Evolutionary conservation across 2,888 invertebrate genomes (phyloP), one percentile per base, ranked within the genome.

Genomic region (Acrobasis consociella): DNA sequence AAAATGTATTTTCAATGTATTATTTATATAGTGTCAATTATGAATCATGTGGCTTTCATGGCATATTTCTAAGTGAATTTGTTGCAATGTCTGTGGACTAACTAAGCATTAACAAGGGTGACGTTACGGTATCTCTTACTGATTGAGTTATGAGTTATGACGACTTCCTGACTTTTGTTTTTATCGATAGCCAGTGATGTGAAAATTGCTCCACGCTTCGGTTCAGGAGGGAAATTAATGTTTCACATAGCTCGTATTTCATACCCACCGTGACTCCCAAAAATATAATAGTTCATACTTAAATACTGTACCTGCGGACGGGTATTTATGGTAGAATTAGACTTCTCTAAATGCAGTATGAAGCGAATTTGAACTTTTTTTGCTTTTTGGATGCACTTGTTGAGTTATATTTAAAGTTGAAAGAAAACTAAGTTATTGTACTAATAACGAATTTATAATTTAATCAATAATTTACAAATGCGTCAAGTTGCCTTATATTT

Each of bases 361-460:
- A 7, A 31, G 1, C 2, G 2, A 31, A 31, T 31, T 5, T 5
- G 5, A 31, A 31, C 31, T 5, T 1, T 31, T 31, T 31, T 31
- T 31, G 31, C 8, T 31, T 7, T 5, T 31, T 31, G 0, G 7
- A 31, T 31, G 7, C 31, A 31, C 7, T 7, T 22, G 0, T 8
- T 31, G 31, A 31, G 31, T 5, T 31, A 52, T 56, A 42, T 56
- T 38, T 53, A 38, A 15, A 13, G n/a, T 7, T 31, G 13, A 66
- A 63, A 64, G 67, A 78, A 72, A 84, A 82, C 80, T 67, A 66
- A 64, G 64, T 38, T 63, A 63, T 38, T 78, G 70, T 76, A 78
- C 83, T 86, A 82, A 76, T 80, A 83, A 82, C 78, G 77, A 78
- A 81, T 82, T 78, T 83, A 82, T 85, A 85, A 82, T 86, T 81